These are phyloP conservation scores for Rousettus madagascariensis DNA, from an alignment of 2,797 vertebrate genomes.

Conservation along the genomic window DNA sequence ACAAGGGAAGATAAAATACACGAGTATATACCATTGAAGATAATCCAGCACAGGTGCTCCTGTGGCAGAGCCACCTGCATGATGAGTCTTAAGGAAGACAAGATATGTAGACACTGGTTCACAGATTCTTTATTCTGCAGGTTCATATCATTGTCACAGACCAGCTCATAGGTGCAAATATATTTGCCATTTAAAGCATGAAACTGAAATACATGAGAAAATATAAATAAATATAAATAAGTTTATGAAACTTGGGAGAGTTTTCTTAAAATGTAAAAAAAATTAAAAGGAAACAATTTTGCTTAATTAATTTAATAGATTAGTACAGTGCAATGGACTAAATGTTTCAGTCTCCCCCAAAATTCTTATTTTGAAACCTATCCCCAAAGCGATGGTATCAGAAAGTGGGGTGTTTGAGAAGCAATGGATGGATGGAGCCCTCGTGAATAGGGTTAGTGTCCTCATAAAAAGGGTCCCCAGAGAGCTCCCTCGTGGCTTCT, in stretches of 20 bases:
- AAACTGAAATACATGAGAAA: slow-evolving; percentile 84
- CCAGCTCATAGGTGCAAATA: slow-evolving; percentile 89
- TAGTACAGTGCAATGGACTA: not conserved
- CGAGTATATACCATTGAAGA: slow-evolving; percentile 90
- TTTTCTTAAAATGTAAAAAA: slow-evolving; percentile 25
- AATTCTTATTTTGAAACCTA: not conserved
- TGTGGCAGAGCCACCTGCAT: slow-evolving; percentile 93
- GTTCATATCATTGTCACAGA: slow-evolving; percentile 83
- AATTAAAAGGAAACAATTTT: slow-evolving; percentile 5
- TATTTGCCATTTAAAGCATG: slow-evolving; percentile 89
- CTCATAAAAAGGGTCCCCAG: not conserved
- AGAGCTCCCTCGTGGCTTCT: not conserved
- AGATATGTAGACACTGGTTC: slow-evolving; percentile 86
- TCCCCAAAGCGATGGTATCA: not conserved
- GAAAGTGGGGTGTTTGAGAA: not conserved
- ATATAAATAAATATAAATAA: slow-evolving; percentile 28
- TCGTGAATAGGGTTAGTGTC: not conserved
- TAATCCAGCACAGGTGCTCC: slow-evolving; percentile 91
- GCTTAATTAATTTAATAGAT: not conserved
- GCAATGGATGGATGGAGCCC: not conserved
- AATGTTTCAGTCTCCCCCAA: not conserved
- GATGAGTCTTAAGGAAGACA: slow-evolving; percentile 88
- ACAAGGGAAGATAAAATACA: too few relatives aligned
- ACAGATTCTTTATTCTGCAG: slow-evolving; percentile 84
- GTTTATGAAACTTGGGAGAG: not conserved